Conservation (phyloP, 2,113 vertebrate species). For the Myiagra hebetior region DNA sequence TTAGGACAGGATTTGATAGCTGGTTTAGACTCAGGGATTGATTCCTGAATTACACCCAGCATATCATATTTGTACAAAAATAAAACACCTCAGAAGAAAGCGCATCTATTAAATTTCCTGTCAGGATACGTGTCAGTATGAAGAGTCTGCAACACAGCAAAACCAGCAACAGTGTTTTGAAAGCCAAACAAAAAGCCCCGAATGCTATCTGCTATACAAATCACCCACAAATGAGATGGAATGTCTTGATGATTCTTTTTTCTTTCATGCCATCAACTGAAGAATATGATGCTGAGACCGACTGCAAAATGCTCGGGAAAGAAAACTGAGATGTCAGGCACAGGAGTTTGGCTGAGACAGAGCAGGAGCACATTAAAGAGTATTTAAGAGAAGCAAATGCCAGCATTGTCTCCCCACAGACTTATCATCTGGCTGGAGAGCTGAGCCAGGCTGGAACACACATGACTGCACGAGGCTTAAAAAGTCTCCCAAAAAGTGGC, state of each 20-base stretch:
- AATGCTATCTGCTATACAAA: not conserved
- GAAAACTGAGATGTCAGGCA: not conserved
- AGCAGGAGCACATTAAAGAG: constrained; percentile 1
- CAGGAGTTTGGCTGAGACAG: not conserved
- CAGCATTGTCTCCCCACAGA: constrained; percentile 6
- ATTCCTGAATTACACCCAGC: not conserved
- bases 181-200: not conserved
- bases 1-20: not conserved
- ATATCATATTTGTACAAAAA: not conserved
- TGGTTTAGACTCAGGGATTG: not conserved
- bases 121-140: not conserved
- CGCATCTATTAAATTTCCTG: not conserved
- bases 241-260: not conserved
- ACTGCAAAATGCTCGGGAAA: not conserved
- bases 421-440: not conserved
- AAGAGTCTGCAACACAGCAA: not conserved
- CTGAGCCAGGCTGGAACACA: not conserved
- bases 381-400: not conserved
- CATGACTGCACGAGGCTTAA: accelerated
- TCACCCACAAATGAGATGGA: constrained; percentile 1
- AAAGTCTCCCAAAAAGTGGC: not conserved
- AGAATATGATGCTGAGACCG: not conserved
- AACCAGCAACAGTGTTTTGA: not conserved
- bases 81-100: not conserved
- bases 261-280: not conserved